Evolutionary conservation across 2,888 invertebrate species (phyloP).

Genomic region (Aphrophora alni): DNA sequence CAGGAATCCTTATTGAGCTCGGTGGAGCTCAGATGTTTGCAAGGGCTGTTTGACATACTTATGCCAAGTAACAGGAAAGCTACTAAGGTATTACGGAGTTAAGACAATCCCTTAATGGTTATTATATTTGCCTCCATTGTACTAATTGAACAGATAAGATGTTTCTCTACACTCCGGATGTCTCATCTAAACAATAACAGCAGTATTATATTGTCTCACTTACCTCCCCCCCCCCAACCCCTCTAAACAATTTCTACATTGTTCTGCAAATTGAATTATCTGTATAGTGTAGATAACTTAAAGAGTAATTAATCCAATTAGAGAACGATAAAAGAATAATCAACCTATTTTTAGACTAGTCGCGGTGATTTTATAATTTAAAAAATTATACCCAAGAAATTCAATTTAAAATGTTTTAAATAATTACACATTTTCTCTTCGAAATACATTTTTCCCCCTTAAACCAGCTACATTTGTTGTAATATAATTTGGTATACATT

Average conservation of each 20-base stretch:
- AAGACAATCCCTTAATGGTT: not conserved
- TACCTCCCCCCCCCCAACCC: not conserved
- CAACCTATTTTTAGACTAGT: too few species aligned
- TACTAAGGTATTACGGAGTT: too few species aligned
- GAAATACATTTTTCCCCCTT: too few species aligned
- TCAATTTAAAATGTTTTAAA: too few species aligned
- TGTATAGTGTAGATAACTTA: too few species aligned
- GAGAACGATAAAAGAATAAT: not conserved
- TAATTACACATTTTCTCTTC: too few species aligned
- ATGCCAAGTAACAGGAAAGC: not conserved
- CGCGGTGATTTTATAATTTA: too few species aligned
- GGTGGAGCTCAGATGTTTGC: not conserved
- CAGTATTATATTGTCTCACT: not conserved
- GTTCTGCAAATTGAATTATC: not conserved
- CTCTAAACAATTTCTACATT: not conserved
- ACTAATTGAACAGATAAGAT: not conserved
- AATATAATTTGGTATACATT: too few species aligned
- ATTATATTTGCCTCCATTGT: slow-evolving; percentile 2
- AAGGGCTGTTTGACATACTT: not conserved
- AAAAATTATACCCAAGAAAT: too few species aligned
- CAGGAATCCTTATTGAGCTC: not conserved
- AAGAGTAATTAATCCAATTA: too few species aligned
- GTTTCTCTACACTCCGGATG: not conserved
- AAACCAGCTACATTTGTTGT: too few species aligned
- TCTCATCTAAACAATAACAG: not conserved